Base-by-base conservation (phyloP, 1,140 invertebrate species). In the Elysia chlorotica region DNA sequence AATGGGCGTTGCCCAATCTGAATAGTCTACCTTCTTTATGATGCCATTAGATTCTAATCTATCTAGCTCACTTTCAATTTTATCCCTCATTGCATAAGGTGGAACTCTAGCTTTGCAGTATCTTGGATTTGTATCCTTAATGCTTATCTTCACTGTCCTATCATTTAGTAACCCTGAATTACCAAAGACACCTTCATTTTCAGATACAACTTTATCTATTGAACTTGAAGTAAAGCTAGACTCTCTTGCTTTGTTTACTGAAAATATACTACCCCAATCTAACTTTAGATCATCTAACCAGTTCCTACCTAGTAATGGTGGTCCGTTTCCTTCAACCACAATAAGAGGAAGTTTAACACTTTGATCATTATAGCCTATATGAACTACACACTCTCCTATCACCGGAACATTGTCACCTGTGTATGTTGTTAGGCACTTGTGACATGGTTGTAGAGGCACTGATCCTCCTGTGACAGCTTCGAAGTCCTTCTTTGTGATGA, bases 1-100 rank as follows among this genome's bases (percentile, higher is more conserved):
- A 6, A 91, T 77, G 0, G 88, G 89, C 4, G 89, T 86, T 5
- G 86, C 88, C 89, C 89, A 91, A 53, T 88, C 83, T n/a, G 83
- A 85, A 73, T 76, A 73, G 59, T 85, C 79, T 23, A 88, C 83
- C 63, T 78, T 77, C 63, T 76, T 59, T 23, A 88, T 84, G 25
- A 88, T 81, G 37, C 86, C 85, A 66, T 85, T 75, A 6, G 63
- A 30, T 33, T 81, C 79, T 36, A 89, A 72, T 35, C 77, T 74
- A 10, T 83, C 75, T 17, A 89, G 69, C 79, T 89, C 83, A 5
- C 79, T 25, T 10, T 88, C 81, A 14, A 89, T 75, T 66, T 83
- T 77, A 23, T 81, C 66, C 74, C 74, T 81, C 2, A 89, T 66
- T 19, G 87, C 83, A 72, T 83, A 86, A 1, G 86, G 85, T 23